Conservation (phyloP, 2,113 vertebrate genomes). For the Chaenocephalus aceratus region DNA sequence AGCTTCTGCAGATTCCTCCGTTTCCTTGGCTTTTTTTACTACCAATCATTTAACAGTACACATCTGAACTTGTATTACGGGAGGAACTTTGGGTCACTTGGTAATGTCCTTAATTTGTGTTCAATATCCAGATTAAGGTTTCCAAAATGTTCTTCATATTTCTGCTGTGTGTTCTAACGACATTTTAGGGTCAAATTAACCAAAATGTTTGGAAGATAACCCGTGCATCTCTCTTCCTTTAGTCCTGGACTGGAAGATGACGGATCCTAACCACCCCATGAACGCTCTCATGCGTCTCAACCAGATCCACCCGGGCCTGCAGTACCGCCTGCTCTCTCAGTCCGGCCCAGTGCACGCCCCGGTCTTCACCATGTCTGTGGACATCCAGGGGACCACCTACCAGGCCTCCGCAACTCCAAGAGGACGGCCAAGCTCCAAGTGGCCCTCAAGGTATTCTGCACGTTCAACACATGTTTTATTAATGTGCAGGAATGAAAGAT, state of each 20-base stretch:
- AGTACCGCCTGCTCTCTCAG: constrained; percentile 96
- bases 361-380: constrained; percentile 97
- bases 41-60: no score
- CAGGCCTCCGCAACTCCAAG: constrained; percentile 96
- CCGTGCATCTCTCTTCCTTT: background rate
- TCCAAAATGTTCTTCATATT: no score
- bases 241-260: constrained; percentile 97
- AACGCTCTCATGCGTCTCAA: constrained; percentile 98
- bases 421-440: constrained; percentile 97
- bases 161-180: no score
- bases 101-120: no score
- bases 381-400: constrained; percentile 92
- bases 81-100: no score
- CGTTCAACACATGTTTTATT: no score
- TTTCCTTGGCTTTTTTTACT: no score
- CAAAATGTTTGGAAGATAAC: background rate
- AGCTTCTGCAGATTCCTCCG: no score
- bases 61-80: no score
- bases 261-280: constrained; percentile 92
- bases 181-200: no score
- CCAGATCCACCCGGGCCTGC: constrained; percentile 95
- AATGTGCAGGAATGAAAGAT: no score
- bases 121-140: no score
- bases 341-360: constrained; percentile 97
- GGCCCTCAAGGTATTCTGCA: constrained; percentile 90